Percentiles rank a stretch among this genome's conserved stretches.
phyloP scores from a whole-genome alignment of 2,888 invertebrate genomes.

The Stenotaenia linearis region DNA sequence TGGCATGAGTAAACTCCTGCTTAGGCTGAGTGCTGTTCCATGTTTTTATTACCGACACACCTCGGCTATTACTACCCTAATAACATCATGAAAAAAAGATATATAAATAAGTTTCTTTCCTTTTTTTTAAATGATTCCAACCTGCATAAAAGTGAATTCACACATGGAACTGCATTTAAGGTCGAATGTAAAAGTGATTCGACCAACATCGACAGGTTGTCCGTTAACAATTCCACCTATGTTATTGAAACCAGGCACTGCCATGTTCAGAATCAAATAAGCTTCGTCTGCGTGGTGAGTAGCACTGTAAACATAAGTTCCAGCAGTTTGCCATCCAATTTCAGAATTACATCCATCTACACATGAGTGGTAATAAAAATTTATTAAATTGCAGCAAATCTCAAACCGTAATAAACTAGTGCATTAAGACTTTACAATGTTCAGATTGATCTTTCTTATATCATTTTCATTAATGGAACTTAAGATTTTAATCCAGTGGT shows the following conservation, averaged over 20 bases:
- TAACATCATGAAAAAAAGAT: background rate
- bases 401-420: no score
- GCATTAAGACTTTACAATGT: no score
- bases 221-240: slow-evolving; percentile 46
- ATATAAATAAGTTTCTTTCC: background rate
- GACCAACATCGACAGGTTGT: slow-evolving; percentile 48
- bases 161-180: slow-evolving; percentile 53
- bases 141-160: slow-evolving; percentile 54
- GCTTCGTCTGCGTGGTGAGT: slow-evolving; percentile 51
- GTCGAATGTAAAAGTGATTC: slow-evolving; percentile 53
- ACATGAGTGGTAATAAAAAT: slow-evolving; percentile 17
- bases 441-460: no score
- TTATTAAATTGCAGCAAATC: background rate
- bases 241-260: slow-evolving; percentile 51
- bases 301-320: slow-evolving; percentile 51
- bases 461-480: no score
- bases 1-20: slow-evolving; percentile 45
- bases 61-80: slow-evolving; percentile 47
- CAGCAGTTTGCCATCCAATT: slow-evolving; percentile 52
- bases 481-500: no score
- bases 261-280: slow-evolving; percentile 51
- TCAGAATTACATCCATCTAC: slow-evolving; percentile 45
- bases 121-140: slow-evolving; percentile 39
- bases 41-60: slow-evolving; percentile 47
- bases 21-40: slow-evolving; percentile 47